Evolutionary conservation across 2,113 vertebrate genomes (phyloP), one percentile per base, ranked within the genome.

Genomic region (Numida meleagris): DNA sequence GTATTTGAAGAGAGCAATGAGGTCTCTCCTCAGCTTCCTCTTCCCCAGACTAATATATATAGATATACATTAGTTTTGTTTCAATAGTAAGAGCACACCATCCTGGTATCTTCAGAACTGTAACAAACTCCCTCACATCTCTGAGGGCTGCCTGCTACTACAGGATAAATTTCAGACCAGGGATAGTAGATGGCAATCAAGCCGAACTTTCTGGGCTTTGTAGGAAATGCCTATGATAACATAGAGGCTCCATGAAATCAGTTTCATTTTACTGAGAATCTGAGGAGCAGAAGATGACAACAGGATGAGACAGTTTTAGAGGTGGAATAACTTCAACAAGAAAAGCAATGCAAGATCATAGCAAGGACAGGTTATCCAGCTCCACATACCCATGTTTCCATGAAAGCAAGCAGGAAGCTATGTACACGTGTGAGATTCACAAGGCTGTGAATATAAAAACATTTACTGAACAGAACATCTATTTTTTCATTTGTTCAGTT

Each of bases 241-340:
- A 77, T 0, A 43, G 12, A 66, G 31, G 43, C 7, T 82, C 29
- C 70, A 8, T 33, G 3, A 84, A 93, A 68, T 33, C 2, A n/a
- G 46, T 82, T 77, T 62, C 14, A 25, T 42, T 81, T 75, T 86
- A 71, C 21, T 43, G 33, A 92, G 72, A 86, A 89, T 23, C 20
- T n/a, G 42, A 74, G 12, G 18, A 7, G 33, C 11, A 67, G 51
- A 88, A 77, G 18, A 14, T 83, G 51, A 86, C 21, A 66, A 40
- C 2, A 73, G 14, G 24, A 36, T 45, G 12, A 45, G 27, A 34
- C 31, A 42, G 42, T 9, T 63, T 36, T 42, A 86, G 42, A 46
- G 42, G 7, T 45, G 3, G 33, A 38, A 20, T 50, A 58, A 46
- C 33, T 78, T 70, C 62, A 75, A 70, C 38, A 65, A 53, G n/a